Evolutionary conservation across 2,113 vertebrate genomes (phyloP), one percentile per base, ranked within the genome.

Genomic region (Mus spicilegus): DNA sequence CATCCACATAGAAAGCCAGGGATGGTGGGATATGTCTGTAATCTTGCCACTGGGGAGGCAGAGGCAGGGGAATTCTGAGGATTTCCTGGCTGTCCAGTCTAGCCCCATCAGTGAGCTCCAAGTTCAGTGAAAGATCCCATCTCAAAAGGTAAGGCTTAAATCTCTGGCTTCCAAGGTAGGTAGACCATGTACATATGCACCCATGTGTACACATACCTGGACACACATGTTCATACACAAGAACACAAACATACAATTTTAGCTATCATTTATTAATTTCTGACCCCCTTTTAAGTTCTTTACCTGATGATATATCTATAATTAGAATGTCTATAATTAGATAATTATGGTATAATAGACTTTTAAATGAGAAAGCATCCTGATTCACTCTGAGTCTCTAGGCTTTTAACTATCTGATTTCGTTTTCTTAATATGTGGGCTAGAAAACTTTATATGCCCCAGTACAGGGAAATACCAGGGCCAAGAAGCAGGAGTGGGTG

Each of bases 311-410:
- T 36, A 49, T 69, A 51, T 36, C 84, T 87, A 87, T 87, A 87
- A 87, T 69, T 87, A 87, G 84, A 36, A 87, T 69, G 28, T 51
- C 63, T 86, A 51, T 87, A 87, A 87, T 67, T 67, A 67, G 61
- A 49, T 86, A 67, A 86, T 87, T 87, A 87, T 36, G 33, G 42
- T 22, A 69, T 69, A 87, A 87, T 87, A 87, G 84, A 49, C 30
- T 87, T 87, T 87, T 36, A 87, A 69, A 67, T 69, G 63, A 69
- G 36, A 69, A 87, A 36, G 28, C 58, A 87, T 87, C 42, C 42
- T 39, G 61, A 65, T 63, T 87, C 63, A 51, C 63, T 85, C 58
- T 24, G 7, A 81, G 67, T 96, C 24, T 89, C n/a, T 85, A 80
- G 56, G 9, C 49, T 92, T 90, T 81, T 56, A 49, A 67, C n/a